A percentile compares a stretch with the other conserved stretches of the same genome.
Evolutionary conservation across 1,140 invertebrate genomes (phyloP).

Genomic region (Caenorhabditis remanei): DNA sequence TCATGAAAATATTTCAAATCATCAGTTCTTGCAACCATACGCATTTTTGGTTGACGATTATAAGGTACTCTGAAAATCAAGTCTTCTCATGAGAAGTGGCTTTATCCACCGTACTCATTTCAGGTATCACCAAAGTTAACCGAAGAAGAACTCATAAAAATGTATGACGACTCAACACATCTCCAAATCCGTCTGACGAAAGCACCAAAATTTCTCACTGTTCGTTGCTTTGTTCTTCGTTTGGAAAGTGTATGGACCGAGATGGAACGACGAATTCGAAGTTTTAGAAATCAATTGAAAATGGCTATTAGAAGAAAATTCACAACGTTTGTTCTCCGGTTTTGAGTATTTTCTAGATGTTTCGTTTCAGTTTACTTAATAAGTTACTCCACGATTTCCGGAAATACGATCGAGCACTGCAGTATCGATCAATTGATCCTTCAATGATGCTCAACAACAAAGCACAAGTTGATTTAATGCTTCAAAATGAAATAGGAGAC

Average conservation of each 20-base stretch:
- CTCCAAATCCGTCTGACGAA: slow-evolving; percentile 20
- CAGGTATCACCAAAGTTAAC: slow-evolving; percentile 31
- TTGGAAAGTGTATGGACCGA: slow-evolving; percentile 17
- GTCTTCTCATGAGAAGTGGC: neutral
- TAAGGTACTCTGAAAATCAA: slow-evolving; percentile 2
- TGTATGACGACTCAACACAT: slow-evolving; percentile 39
- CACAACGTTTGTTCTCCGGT: neutral
- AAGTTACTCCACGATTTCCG: slow-evolving; percentile 48
- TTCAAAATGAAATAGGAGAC: slow-evolving; percentile 38
- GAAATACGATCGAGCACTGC: slow-evolving; percentile 52
- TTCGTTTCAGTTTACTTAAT: slow-evolving; percentile 21
- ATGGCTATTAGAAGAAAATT: slow-evolving; percentile 34
- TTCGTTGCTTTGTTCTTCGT: slow-evolving; percentile 38
- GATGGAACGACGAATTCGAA: slow-evolving; percentile 14
- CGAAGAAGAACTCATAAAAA: slow-evolving; percentile 32
- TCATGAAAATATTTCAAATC: neutral
- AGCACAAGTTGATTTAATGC: slow-evolving; percentile 49
- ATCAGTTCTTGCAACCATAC: neutral
- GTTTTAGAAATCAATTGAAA: slow-evolving; percentile 48
- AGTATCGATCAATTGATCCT: slow-evolving; percentile 57
- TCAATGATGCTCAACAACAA: slow-evolving; percentile 58
- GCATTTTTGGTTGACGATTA: slow-evolving; percentile 21
- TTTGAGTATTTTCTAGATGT: neutral
- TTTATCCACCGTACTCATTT: neutral
- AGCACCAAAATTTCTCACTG: neutral